Evolutionary conservation across 1,140 invertebrate genomes (phyloP).

Genomic region (Melitaea cinxia): DNA sequence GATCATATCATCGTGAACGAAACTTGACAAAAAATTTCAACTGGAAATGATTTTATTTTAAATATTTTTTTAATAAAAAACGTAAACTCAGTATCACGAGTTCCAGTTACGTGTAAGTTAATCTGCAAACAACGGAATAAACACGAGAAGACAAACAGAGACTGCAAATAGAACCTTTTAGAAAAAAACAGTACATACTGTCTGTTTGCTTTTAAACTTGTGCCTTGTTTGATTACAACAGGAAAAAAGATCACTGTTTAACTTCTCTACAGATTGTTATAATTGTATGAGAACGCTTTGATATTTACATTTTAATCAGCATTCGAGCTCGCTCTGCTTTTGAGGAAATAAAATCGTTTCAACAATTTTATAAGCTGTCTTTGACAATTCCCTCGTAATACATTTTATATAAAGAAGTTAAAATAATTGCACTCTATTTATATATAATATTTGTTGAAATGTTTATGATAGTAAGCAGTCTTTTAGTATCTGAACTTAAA

Average conservation of each 20-base stretch:
- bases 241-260: slow-evolving; percentile 2
- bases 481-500: no score
- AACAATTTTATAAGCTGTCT: neutral
- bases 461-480: no score
- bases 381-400: neutral
- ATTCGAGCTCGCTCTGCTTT: neutral
- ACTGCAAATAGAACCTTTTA: slow-evolving; percentile 18
- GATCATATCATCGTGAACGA: neutral
- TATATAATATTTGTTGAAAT: no score
- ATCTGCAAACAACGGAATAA: slow-evolving; percentile 22
- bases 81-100: neutral
- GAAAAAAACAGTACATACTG: slow-evolving; percentile 14
- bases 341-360: neutral
- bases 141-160: slow-evolving; percentile 18
- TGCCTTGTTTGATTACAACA: slow-evolving; percentile 17
- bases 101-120: slow-evolving; percentile 16
- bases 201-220: slow-evolving; percentile 12
- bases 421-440: no score
- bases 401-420: no score
- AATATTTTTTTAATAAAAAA: slow-evolving; percentile 9
- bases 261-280: neutral
- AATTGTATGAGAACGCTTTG: neutral
- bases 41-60: neutral
- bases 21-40: neutral
- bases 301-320: slow-evolving; percentile 1